phyloP scores from a whole-genome alignment of 1,140 invertebrate genomes.

The Ctenoplectra terminalis region DNA sequence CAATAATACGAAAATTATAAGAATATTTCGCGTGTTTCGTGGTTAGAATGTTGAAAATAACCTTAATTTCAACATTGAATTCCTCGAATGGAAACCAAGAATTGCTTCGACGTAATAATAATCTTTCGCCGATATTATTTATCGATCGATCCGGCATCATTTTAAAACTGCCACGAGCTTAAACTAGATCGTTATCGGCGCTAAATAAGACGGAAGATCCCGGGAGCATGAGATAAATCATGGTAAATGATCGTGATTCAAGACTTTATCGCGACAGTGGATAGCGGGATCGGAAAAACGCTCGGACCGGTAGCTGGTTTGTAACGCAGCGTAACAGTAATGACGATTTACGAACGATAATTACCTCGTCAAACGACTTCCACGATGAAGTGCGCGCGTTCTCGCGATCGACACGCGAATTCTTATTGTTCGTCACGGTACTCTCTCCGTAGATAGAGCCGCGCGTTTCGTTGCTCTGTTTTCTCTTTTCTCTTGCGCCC shows the following conservation, averaged over 20 bases:
- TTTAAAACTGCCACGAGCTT: not conserved
- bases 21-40: not conserved
- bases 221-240: constrained; percentile 52
- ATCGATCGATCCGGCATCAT: not conserved
- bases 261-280: constrained; percentile 50
- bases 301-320: constrained; percentile 42
- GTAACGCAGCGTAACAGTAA: constrained; percentile 46
- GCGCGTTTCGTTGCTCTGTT: not conserved
- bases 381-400: not conserved
- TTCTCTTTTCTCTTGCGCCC: not conserved
- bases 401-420: constrained; percentile 6
- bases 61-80: not conserved
- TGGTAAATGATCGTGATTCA: constrained; percentile 36
- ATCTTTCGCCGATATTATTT: not conserved
- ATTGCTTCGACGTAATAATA: not conserved
- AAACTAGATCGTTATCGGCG: not conserved
- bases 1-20: not conserved
- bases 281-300: constrained; percentile 41
- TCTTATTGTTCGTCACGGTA: constrained; percentile 29
- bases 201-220: constrained; percentile 6
- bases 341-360: constrained; percentile 65
- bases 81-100: not conserved
- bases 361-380: constrained; percentile 51
- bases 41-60: too few relatives aligned
- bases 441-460: not conserved